phyloP scores from a whole-genome alignment of 2,113 vertebrate species.

The Atherinomorus stipes region DNA sequence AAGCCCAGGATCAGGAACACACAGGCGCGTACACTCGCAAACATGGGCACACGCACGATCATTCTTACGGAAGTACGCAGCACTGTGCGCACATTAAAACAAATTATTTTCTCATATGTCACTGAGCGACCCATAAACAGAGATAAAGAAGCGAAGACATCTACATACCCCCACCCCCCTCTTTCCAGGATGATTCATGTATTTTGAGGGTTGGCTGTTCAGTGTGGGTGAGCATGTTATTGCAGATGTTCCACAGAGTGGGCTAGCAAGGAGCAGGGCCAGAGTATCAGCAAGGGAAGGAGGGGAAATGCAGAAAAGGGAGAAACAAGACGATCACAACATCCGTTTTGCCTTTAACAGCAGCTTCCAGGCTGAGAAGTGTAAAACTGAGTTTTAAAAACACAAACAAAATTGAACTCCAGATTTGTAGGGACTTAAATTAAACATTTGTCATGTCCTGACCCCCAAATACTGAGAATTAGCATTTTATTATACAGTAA shows the following conservation, averaged over 20 bases:
- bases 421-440: background rate
- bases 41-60: background rate
- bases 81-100: constrained; percentile 35
- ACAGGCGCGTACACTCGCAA: constrained; percentile 29
- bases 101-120: constrained; percentile 58
- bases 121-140: constrained; percentile 32
- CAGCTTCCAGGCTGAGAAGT: background rate
- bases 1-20: constrained; percentile 50
- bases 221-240: constrained; percentile 56
- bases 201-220: constrained; percentile 54
- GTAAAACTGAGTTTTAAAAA: background rate
- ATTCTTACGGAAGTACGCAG: constrained; percentile 11
- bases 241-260: constrained; percentile 73
- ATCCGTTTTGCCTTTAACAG: constrained; percentile 35
- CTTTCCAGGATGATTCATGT: constrained; percentile 61
- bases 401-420: background rate
- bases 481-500: background rate
- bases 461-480: background rate
- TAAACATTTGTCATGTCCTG: background rate
- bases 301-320: background rate
- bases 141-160: constrained; percentile 47
- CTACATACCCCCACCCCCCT: constrained; percentile 19
- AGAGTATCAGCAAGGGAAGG: constrained; percentile 14
- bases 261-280: constrained; percentile 45
- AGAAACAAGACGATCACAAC: constrained; percentile 24